Base-by-base conservation (phyloP, 1,140 invertebrate genomes). In the Ceratosolen solmsi region DNA sequence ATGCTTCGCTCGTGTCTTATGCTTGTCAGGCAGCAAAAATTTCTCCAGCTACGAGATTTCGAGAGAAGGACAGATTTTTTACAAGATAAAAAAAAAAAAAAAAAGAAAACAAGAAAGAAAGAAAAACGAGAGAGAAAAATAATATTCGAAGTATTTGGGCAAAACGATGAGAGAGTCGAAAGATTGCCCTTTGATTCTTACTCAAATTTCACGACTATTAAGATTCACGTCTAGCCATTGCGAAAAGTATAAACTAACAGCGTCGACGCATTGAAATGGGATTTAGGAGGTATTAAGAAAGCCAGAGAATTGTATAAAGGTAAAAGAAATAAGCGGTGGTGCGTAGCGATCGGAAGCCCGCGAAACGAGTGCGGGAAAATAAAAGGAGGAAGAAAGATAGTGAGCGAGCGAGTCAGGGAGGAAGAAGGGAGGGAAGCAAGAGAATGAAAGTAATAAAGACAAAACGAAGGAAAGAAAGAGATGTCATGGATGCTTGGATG, bases 181-280 rank as follows among this genome's bases (percentile, higher is more conserved):
- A 54, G 51, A 36, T 33, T 65, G 63, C 22, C 63, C 22, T 36
- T 30, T 38, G 30, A 38, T 36, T n/a, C 63, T 30, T 25, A 2
- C 33, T 38, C 33, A 38, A 38, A n/a, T 38, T n/a, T 68, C 63
- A 20, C 63, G 20, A 68, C 17, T 25, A n/a, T 33, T 38, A 68
- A 68, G n/a, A 68, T n/a, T 9, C 33, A 68, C 33, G 63, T 20
- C 15, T 22, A 0, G 33, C 30, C 38, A 38, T 68, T 38, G 63
- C 63, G 36, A 68, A 68, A 68, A 68, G 33, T 38, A n/a, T 68
- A 68, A 38, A 38, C 20, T 38, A 68, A 38, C 20, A 68, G 22
- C 36, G 7, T 38, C 33, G 33, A 38, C 33, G 36, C 27, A 38
- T 36, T 38, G 20, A 68, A 33, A 68, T 36, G 33, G 63, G 63